These are phyloP conservation scores for Sylvicola cinctus DNA, from an alignment of 2,888 invertebrate genomes.

Conservation along the genomic window DNA sequence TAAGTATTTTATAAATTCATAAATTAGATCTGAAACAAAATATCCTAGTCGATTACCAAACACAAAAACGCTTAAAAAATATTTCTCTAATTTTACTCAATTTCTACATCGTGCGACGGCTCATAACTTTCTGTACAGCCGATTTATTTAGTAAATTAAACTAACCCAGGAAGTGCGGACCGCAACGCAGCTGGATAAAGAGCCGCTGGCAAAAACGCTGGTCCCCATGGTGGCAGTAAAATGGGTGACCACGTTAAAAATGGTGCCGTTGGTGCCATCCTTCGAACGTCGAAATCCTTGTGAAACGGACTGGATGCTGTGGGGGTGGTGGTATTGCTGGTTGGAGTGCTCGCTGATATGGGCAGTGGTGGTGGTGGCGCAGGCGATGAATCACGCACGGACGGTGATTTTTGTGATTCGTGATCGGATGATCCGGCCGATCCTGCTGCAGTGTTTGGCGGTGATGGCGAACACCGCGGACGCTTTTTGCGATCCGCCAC, in stretches of 20 bases:
- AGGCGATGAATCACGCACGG: too few relatives aligned
- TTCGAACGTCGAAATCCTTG: slow-evolving; percentile 12
- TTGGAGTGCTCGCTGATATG: not conserved
- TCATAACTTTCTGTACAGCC: too few relatives aligned
- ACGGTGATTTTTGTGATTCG: too few relatives aligned
- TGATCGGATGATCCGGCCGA: not conserved
- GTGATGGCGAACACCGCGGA: slow-evolving; percentile 5
- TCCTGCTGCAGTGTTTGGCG: not conserved
- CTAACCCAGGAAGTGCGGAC: slow-evolving; percentile 56
- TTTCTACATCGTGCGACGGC: too few relatives aligned
- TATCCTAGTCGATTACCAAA: too few relatives aligned
- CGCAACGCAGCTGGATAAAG: slow-evolving; percentile 51
- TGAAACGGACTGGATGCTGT: not conserved
- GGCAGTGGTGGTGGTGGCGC: too few relatives aligned
- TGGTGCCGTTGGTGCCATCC: slow-evolving; percentile 35
- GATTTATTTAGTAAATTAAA: slow-evolving; percentile 9
- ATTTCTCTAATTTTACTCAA: too few relatives aligned
- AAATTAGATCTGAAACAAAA: too few relatives aligned
- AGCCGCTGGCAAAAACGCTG: slow-evolving; percentile 41
- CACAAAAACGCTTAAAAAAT: too few relatives aligned
- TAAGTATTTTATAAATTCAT: too few relatives aligned
- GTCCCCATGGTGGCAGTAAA: slow-evolving; percentile 53
- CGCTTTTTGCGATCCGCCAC: slow-evolving; percentile 5
- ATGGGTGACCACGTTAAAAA: slow-evolving; percentile 57
- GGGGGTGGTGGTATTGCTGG: not conserved